phyloP scores from a whole-genome alignment of 2,797 vertebrate genomes.

The Rhinophrynus dorsalis region DNA sequence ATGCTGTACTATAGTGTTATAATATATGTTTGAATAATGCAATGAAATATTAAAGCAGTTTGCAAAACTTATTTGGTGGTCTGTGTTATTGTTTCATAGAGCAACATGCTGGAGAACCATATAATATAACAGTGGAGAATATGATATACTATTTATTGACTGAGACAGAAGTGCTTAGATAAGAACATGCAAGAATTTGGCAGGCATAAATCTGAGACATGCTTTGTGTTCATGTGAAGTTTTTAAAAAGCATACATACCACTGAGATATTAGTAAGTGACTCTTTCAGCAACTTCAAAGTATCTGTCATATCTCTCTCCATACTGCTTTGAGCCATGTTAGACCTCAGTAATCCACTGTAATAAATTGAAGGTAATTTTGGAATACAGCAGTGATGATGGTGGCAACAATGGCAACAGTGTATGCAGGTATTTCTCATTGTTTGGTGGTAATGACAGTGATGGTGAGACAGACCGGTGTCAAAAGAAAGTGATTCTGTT shows the following conservation, averaged over 20 bases:
- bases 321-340: not conserved
- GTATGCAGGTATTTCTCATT: not conserved
- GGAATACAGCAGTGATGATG: slow-evolving; percentile 23
- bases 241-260: slow-evolving; percentile 53
- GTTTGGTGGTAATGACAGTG: not conserved
- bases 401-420: slow-evolving; percentile 42
- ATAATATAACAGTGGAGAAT: no score
- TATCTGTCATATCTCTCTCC: slow-evolving; percentile 51
- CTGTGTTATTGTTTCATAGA: no score
- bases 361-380: not conserved
- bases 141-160: no score
- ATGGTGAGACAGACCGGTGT: slow-evolving; percentile 42
- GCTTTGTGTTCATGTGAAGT: no score
- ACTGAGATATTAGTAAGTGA: slow-evolving; percentile 40
- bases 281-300: slow-evolving; percentile 49
- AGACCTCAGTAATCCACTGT: accelerated
- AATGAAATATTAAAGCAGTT: no score
- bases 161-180: no score
- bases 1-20: no score
- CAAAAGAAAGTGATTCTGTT: slow-evolving; percentile 60
- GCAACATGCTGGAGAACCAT: no score
- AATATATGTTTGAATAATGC: no score
- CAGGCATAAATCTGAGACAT: no score
- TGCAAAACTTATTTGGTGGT: no score
- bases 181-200: no score